phyloP scores from a whole-genome alignment of 30 jellyfish, hydroid and myxozoan species.

The Nemopilema nomurai region DNA sequence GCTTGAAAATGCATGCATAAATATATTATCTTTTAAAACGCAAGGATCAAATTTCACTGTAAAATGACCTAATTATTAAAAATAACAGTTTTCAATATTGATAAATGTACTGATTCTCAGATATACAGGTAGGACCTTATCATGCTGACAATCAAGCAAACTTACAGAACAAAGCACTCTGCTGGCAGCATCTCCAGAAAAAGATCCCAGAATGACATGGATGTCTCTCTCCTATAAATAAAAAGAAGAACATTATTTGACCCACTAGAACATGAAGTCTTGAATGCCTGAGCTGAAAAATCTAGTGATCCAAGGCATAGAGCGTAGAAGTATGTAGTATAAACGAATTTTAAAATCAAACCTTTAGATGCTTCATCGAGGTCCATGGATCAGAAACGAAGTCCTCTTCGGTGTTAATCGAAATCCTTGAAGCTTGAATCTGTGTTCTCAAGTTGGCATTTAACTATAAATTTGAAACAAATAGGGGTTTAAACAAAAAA shows the following conservation, averaged over 20 bases:
- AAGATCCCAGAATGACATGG: conserved; percentile 78
- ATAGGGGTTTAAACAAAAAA: neutral
- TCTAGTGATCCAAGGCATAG: no score
- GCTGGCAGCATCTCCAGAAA: conserved; percentile 60
- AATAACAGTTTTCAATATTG: no score
- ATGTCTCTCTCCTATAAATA: conserved; percentile 60
- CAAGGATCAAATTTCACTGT: no score
- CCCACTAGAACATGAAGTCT: neutral
- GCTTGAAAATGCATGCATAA: no score
- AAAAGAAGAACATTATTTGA: neutral
- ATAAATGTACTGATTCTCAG: no score
- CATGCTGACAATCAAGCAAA: neutral
- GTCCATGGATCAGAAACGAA: conserved; percentile 66
- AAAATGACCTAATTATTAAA: no score
- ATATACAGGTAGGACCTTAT: no score
- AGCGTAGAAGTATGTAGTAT: neutral
- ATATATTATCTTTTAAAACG: no score
- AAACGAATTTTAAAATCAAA: neutral
- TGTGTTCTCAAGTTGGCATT: conserved; percentile 48
- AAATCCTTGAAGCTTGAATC: conserved; percentile 2
- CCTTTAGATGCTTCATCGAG: conserved; percentile 71
- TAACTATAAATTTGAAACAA: conserved; percentile 29
- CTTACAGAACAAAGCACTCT: conserved; percentile 80
- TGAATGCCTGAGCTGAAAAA: no score
- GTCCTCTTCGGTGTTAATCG: conserved; percentile 72